Percentiles rank a stretch among this genome's conserved stretches.
These are phyloP conservation scores for Sinocyclocheilus anophthalmus DNA, from an alignment of 2,113 vertebrate species.

Conservation along the genomic window DNA sequence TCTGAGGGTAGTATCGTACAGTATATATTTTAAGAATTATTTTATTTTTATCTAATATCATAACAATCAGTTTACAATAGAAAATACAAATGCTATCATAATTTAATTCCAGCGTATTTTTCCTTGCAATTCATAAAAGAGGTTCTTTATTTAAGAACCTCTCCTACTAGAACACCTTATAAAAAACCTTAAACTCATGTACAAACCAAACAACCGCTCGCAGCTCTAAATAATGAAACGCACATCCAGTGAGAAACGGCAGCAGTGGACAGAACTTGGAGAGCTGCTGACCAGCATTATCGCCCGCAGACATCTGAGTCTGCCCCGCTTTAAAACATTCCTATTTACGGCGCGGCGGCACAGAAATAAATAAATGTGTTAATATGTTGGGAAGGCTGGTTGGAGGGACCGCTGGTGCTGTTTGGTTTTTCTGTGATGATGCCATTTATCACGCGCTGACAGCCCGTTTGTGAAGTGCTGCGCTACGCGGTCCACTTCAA, in stretches of 20 bases:
- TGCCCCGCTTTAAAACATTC: constrained; percentile 48
- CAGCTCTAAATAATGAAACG: constrained; percentile 47
- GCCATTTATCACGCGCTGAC: constrained; percentile 64
- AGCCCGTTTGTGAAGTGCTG: constrained; percentile 52
- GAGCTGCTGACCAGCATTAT: constrained; percentile 55
- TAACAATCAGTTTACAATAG: constrained; percentile 4
- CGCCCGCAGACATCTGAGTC: constrained; percentile 55
- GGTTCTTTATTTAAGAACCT: neutral
- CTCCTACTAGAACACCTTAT: neutral
- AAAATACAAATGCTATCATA: neutral
- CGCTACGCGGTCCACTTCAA: constrained; percentile 44
- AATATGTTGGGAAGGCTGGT: constrained; percentile 58
- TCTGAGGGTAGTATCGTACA: too few relatives aligned
- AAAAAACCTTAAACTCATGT: neutral
- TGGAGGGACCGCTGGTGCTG: constrained; percentile 51
- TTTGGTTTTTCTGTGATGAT: constrained; percentile 63
- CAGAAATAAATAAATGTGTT: constrained; percentile 65
- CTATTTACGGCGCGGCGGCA: constrained; percentile 58
- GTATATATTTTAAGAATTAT: neutral
- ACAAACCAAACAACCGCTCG: constrained; percentile 23
- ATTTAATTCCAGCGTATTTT: neutral
- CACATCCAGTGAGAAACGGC: constrained; percentile 27
- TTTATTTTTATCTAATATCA: neutral
- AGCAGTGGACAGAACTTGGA: constrained; percentile 34
- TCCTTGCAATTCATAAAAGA: neutral